Evolutionary conservation across 1,140 invertebrate genomes (phyloP).

Genomic region (Xylocopa sonorina): DNA sequence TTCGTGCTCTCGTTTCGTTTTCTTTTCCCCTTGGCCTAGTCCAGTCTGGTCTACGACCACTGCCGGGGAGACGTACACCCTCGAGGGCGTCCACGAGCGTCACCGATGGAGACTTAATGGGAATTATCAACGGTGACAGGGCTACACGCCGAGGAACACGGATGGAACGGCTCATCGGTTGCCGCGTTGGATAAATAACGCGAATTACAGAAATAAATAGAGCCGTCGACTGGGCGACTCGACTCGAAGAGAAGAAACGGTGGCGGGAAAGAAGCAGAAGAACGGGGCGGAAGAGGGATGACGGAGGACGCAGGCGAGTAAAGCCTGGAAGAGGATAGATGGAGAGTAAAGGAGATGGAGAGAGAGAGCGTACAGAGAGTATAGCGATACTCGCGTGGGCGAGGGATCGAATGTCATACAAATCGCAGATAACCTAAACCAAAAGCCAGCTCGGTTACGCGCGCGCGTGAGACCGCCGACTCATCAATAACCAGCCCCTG

Average conservation of each 20-base stretch:
- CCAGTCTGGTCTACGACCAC: neutral
- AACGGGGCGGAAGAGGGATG: slow-evolving; percentile 13
- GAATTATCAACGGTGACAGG: slow-evolving; percentile 54
- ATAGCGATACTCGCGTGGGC: slow-evolving; percentile 66
- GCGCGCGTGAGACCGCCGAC: slow-evolving; percentile 44
- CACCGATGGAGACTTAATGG: slow-evolving; percentile 42
- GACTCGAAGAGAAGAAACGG: slow-evolving; percentile 34
- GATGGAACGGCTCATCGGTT: slow-evolving; percentile 41
- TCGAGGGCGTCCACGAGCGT: neutral
- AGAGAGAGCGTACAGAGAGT: slow-evolving; percentile 32
- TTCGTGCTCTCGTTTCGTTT: slow-evolving; percentile 37
- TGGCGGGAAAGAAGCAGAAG: slow-evolving; percentile 22
- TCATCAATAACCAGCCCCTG: slow-evolving; percentile 71
- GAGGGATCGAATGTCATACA: slow-evolving; percentile 79
- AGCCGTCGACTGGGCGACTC: slow-evolving; percentile 64
- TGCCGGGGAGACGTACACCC: no score
- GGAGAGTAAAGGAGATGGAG: neutral
- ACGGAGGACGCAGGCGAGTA: slow-evolving; percentile 37
- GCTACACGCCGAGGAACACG: slow-evolving; percentile 19
- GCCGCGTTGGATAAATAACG: slow-evolving; percentile 67
- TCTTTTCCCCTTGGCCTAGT: neutral
- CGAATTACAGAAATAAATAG: slow-evolving; percentile 76
- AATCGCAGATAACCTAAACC: slow-evolving; percentile 78
- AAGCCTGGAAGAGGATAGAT: slow-evolving; percentile 14
- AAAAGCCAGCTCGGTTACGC: slow-evolving; percentile 67